Percentiles rank a stretch among this genome's conserved stretches.
Evolutionary conservation across 2,888 invertebrate genomes (phyloP).

Genomic region (Dendrolimus pini): DNA sequence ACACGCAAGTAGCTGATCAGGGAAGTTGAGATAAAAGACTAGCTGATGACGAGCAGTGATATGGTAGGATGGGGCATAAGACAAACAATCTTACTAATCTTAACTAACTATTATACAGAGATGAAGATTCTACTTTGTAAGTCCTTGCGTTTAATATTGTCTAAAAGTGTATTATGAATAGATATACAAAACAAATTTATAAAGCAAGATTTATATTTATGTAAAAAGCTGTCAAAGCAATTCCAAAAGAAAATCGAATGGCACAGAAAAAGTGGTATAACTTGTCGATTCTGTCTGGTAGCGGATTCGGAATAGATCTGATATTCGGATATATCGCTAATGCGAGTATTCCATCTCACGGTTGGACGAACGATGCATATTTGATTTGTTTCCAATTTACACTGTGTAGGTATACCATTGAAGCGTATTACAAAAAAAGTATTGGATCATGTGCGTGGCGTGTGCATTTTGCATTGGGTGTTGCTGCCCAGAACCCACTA

Average conservation of each 20-base stretch:
- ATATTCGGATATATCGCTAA: slow-evolving; percentile 48
- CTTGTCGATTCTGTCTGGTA: slow-evolving; percentile 37
- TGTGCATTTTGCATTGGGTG: slow-evolving; percentile 19
- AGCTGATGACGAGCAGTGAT: too few species aligned
- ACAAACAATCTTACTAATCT: too few species aligned
- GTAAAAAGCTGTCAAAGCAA: slow-evolving; percentile 21
- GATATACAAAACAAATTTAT: too few species aligned
- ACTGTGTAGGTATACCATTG: slow-evolving; percentile 34
- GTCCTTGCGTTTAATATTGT: too few species aligned
- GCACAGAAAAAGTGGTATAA: slow-evolving; percentile 35
- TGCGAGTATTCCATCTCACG: slow-evolving; percentile 66
- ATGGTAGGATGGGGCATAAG: too few species aligned
- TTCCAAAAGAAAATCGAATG: slow-evolving; percentile 29
- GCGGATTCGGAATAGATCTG: slow-evolving; percentile 40
- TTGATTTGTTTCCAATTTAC: slow-evolving; percentile 71
- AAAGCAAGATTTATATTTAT: background rate
- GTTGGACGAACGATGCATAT: slow-evolving; percentile 65
- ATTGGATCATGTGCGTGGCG: slow-evolving; percentile 29
- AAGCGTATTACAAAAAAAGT: slow-evolving; percentile 43
- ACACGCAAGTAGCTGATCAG: too few species aligned
- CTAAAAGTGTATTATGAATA: too few species aligned
- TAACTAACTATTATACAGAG: too few species aligned
- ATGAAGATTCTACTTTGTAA: too few species aligned
- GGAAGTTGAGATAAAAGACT: too few species aligned
- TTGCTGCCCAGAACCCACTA: background rate